Percentiles rank a stretch among this genome's conserved stretches.
These are phyloP conservation scores for Leucophora obtusa DNA, from an alignment of 2,888 invertebrate genomes.

Conservation along the genomic window DNA sequence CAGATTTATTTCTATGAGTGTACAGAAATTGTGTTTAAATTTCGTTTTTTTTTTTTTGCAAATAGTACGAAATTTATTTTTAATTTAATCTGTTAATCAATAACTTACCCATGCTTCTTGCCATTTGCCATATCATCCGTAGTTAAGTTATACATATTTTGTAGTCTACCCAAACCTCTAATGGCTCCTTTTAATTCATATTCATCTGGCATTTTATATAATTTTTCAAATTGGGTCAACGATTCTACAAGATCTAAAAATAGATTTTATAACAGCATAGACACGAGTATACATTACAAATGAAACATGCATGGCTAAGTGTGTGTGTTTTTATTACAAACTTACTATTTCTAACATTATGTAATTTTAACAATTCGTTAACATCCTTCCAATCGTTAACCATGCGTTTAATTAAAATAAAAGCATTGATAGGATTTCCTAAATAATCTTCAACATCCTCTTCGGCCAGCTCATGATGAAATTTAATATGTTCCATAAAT, in stretches of 20 bases:
- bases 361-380: slow-evolving; percentile 79
- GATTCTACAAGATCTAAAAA: slow-evolving; percentile 55
- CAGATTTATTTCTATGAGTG: too few species aligned
- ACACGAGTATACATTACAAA: neutral
- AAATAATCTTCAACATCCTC: slow-evolving; percentile 87
- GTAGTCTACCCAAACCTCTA: slow-evolving; percentile 91
- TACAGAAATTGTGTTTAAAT: too few species aligned
- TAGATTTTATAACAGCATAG: slow-evolving; percentile 20
- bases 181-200: slow-evolving; percentile 96
- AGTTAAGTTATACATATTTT: slow-evolving; percentile 92
- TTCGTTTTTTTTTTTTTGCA: too few species aligned
- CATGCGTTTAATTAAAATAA: slow-evolving; percentile 92
- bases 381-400: slow-evolving; percentile 89
- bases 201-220: slow-evolving; percentile 82
- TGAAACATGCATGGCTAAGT: neutral
- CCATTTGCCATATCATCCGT: slow-evolving; percentile 89
- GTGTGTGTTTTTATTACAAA: neutral
- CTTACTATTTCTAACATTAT: slow-evolving; percentile 23
- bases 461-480: slow-evolving; percentile 85
- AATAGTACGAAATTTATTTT: too few species aligned
- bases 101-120: slow-evolving; percentile 86
- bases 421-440: slow-evolving; percentile 94
- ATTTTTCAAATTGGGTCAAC: slow-evolving; percentile 41
- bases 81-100: slow-evolving; percentile 72
- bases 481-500: slow-evolving; percentile 82